Percentiles rank a stretch among this genome's conserved stretches.
Conservation (phyloP, 2,888 invertebrate species). For the Hipparchia sbordonii region DNA sequence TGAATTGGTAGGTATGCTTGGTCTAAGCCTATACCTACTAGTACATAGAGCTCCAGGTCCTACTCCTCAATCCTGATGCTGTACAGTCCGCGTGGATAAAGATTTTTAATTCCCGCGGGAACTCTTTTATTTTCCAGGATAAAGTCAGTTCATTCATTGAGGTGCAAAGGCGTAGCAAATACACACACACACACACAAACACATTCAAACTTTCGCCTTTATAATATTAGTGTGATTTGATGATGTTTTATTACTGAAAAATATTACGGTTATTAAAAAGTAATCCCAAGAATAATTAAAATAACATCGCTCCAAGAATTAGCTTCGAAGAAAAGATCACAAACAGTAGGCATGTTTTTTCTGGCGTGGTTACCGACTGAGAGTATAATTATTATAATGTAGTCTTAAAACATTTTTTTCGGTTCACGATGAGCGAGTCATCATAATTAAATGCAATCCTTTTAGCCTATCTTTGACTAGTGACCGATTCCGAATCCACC, state of each 20-base stretch:
- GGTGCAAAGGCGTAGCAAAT: too few relatives aligned
- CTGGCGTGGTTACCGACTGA: constrained; percentile 41
- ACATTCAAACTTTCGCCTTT: too few relatives aligned
- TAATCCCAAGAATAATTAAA: constrained; percentile 19
- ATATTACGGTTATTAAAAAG: constrained; percentile 3
- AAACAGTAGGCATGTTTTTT: constrained; percentile 37
- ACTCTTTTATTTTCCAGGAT: too few relatives aligned
- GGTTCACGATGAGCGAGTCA: constrained; percentile 65
- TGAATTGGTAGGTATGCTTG: too few relatives aligned
- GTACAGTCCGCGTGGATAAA: too few relatives aligned
- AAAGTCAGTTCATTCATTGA: too few relatives aligned
- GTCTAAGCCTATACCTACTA: too few relatives aligned
- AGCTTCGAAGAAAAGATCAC: constrained; percentile 26
- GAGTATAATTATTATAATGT: constrained; percentile 76
- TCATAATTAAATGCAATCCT: constrained; percentile 74
- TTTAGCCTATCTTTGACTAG: constrained; percentile 50
- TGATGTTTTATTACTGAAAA: not conserved
- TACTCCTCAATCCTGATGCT: too few relatives aligned
- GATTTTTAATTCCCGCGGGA: too few relatives aligned
- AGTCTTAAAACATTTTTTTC: constrained; percentile 65
- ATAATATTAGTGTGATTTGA: too few relatives aligned
- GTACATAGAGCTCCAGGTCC: too few relatives aligned
- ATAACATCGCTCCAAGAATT: constrained; percentile 11
- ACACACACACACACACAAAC: too few relatives aligned
- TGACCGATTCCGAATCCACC: constrained; percentile 23